A percentile compares a stretch with the other conserved stretches of the same genome.
Conservation (phyloP, 2,888 invertebrate genomes). For the Malachius bipustulatus region DNA sequence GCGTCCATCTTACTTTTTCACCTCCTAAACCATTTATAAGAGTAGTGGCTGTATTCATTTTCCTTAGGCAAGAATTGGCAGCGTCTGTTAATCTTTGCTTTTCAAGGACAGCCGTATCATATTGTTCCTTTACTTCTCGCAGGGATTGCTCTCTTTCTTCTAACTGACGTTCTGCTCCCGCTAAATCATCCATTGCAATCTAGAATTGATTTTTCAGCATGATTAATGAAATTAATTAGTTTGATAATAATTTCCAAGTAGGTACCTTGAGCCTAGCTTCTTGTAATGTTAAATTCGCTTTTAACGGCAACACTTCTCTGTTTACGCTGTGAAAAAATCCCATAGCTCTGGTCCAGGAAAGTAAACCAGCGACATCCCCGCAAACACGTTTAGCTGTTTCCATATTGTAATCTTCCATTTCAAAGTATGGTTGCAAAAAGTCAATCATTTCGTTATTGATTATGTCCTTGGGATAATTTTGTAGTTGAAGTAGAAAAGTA, state of each 20-base stretch:
- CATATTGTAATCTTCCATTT: conserved; percentile 95
- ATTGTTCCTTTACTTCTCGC: conserved; percentile 81
- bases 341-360: conserved; percentile 96
- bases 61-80: conserved; percentile 81
- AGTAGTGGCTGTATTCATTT: conserved; percentile 94
- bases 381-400: conserved; percentile 92
- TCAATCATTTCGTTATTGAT: conserved; percentile 98
- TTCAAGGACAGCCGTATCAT: conserved; percentile 85
- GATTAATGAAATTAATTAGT: too few relatives aligned
- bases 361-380: conserved; percentile 88
- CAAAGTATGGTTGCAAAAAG: conserved; percentile 78
- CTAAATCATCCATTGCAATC: conserved; percentile 83
- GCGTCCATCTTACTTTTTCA: conserved; percentile 83
- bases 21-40: conserved; percentile 91
- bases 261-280: conserved; percentile 71
- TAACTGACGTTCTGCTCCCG: conserved; percentile 76
- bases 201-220: too few relatives aligned
- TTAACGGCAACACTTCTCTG: conserved; percentile 88
- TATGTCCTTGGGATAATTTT: conserved; percentile 92
- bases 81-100: conserved; percentile 87
- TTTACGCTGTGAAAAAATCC: conserved; percentile 92
- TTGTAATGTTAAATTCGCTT: conserved; percentile 82
- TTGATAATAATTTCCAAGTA: not conserved
- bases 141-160: conserved; percentile 84
- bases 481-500: conserved; percentile 79